Base-by-base conservation (phyloP, 2,113 vertebrate genomes). In the Anseranas semipalmata region DNA sequence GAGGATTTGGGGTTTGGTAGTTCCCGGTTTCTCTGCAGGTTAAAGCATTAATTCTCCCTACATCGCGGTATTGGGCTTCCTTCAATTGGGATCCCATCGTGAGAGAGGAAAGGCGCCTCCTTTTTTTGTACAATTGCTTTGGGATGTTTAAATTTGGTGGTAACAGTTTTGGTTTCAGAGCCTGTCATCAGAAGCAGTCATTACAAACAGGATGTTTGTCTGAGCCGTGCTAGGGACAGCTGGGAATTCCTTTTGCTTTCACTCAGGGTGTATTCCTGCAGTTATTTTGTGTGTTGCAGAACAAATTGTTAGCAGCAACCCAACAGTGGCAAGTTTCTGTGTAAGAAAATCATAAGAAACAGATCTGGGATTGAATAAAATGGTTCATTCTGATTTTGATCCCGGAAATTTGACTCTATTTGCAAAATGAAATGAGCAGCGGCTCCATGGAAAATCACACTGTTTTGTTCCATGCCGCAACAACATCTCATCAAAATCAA, bases 161-260 rank as follows among this genome's bases (percentile, higher is more conserved):
- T 73, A 95, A 91, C 92, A 97, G 95, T 95, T 97, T 95, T 85
- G 89, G 84, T 89, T 96, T 93, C 55, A 11, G 81, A 89, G 84
- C 41, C 76, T 95, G 92, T 97, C 84, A 79, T 92, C 95, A 95
- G 91, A 37, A 39, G 10, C 71, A 2, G 0, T 91, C 87, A 43
- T 91, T 91, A 72, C 94, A 96, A 96, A 94, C 96, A 96, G 95
- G 95, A 95, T 96, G 92, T 96, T 96, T 95, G 94, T 67, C 4
- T 63, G 94, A 95, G 78, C 91, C 0, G 3, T 21, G 73, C 83
- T 89, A 73, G 65, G 59, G 85, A 41, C 88, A 95, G 93, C 96
- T 89, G 92, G 88, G 58, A 85, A 50, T 82, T 94, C 62, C 77
- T 58, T 60, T 68, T 78, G 80, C 76, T 91, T 95, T 97, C 15